Evolutionary conservation across 2,888 invertebrate genomes (phyloP), one percentile per base, ranked within the genome.

Genomic region (Conomelus anceps): DNA sequence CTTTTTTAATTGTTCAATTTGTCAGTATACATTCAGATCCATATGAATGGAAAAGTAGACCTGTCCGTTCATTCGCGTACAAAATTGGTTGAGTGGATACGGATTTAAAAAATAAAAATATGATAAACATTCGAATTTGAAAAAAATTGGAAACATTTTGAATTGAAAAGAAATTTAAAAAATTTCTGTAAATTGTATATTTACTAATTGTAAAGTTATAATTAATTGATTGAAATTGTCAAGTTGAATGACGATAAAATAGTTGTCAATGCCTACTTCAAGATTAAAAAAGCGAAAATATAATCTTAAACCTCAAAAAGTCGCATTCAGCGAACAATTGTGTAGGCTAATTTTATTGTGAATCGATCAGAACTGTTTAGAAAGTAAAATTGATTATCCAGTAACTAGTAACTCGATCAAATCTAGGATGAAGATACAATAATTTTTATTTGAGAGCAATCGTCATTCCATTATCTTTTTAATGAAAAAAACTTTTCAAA

Each of bases 11-110:
- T 89, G 89, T 89, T 90, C 22, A 41, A 85, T 89, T 89, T 90
- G 84, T 63, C 34, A 87, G 85, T 90, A 87, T 89, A 89, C 88
- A 90, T 90, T 90, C 89, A 90, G 89, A 88, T 90, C 89, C 89
- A 89, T 89, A 41, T 84, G 34, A 63, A 88, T 90, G 89, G 89
- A 88, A 89, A 84, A 63, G n/a, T 20, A 63, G n/a, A 63, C 63
- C n/a, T 63, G 63, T 63, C 3, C 1, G 63, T 63, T 1, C 1
- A n/a, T 63, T n/a, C 1, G 63, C 4, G 63, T 63, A 20, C 20
- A 63, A 63, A 63, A 20, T n/a, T 63, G 13, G n/a, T 63, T 26
- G 4, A 34, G 1, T n/a, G n/a, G n/a, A 63, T 20, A n/a, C 63
- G n/a, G 20, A 9, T 63, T 63, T 63, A 0, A 4, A 63, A n/a